Evolutionary conservation across 2,888 invertebrate species (phyloP), one percentile per base, ranked within the genome.

Genomic region (Chloroclystis v-ata): DNA sequence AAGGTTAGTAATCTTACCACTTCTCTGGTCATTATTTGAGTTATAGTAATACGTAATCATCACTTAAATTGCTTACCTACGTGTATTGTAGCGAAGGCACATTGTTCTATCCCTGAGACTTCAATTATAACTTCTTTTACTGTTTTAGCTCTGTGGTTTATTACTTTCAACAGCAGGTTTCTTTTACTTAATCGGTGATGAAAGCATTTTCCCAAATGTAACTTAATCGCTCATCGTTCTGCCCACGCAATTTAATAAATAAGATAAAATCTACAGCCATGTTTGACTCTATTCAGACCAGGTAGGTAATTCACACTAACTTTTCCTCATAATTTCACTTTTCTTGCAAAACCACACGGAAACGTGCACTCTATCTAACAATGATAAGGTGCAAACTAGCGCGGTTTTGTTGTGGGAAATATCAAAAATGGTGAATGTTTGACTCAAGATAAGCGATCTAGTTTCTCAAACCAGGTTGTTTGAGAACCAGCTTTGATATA

Each of bases 261-360:
- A 29, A 9, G 40, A 40, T 40, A 40, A 29, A 24, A 40, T 40
- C 30, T 30, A 7, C 13, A 1, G 11, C n/a, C 28, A 40, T 8
- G 25, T 11, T 10, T 26, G 13, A 43, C 43, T 53, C 45, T 5
- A 14, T 51, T 54, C 50, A 49, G 51, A 56, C 49, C 49, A n/a
- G n/a, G n/a, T 32, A 43, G 55, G 48, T 54, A 55, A 47, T 56
- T 59, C 56, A 53, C 54, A 56, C 54, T 43, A 43, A 53, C 49
- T 54, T 53, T 56, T 53, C 54, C 47, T 52, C 51, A 20, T 38
- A 59, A 54, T 59, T 59, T 59, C 59, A 56, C 59, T 59, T 59
- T 59, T 52, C 33, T 35, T 29, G 9, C 16, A 11, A 10, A 29
- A 14, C 12, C 6, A 7, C 20, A 32, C 16, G 33, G 14, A 10